phyloP scores from a whole-genome alignment of 2,888 invertebrate genomes.

The Sipha maydis region DNA sequence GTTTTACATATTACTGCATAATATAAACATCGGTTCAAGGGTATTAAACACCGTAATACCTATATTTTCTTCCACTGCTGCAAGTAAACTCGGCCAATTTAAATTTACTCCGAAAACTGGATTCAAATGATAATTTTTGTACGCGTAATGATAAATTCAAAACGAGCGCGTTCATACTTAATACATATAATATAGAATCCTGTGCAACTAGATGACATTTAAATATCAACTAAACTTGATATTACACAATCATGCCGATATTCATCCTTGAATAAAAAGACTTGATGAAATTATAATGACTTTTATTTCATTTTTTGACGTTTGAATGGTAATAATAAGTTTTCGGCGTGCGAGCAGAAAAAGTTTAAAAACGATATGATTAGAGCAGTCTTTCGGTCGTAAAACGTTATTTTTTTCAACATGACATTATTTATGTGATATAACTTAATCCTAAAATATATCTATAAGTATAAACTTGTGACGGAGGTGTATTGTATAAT shows the following conservation, averaged over 20 bases:
- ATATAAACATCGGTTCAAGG: too few species aligned
- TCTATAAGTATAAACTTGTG: not conserved
- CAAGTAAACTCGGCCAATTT: not conserved
- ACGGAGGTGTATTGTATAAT: not conserved
- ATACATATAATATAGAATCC: not conserved
- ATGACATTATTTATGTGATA: not conserved
- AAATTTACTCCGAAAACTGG: not conserved
- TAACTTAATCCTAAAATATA: too few species aligned
- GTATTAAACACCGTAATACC: too few species aligned
- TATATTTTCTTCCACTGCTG: too few species aligned
- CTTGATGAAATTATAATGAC: not conserved
- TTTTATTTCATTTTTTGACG: constrained; percentile 8
- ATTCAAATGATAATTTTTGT: not conserved
- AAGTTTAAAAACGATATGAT: not conserved
- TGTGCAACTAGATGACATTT: not conserved
- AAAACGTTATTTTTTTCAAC: not conserved
- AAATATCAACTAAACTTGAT: not conserved
- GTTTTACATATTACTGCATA: too few species aligned
- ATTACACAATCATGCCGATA: not conserved
- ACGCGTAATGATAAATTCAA: constrained; percentile 28
- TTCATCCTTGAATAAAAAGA: not conserved
- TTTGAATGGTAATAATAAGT: constrained; percentile 2
- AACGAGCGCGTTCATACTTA: not conserved
- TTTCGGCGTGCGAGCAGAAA: not conserved
- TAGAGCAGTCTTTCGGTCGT: not conserved